Percentiles rank a stretch among this genome's conserved stretches.
phyloP scores from a whole-genome alignment of 2,888 invertebrate genomes.

The Dicyrtoma fusca region DNA sequence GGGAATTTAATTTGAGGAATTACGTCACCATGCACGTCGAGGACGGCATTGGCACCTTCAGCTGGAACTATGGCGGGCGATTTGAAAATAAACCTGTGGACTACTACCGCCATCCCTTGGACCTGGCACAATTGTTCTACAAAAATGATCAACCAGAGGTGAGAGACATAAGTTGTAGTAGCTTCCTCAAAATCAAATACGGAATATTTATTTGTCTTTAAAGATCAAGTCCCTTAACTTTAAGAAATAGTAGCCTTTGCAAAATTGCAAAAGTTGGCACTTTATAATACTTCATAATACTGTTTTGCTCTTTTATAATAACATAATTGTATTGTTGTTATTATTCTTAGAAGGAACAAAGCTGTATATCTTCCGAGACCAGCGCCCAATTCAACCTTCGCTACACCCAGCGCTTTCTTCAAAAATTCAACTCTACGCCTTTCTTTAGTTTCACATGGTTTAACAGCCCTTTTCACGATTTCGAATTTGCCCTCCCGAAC shows the following conservation, averaged over 20 bases:
- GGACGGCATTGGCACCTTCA: conserved; percentile 74
- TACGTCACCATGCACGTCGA: conserved; percentile 81
- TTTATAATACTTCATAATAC: no score
- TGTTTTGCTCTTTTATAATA: no score
- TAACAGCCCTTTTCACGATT: conserved; percentile 75
- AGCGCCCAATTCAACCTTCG: conserved; percentile 68
- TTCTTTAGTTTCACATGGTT: conserved; percentile 80
- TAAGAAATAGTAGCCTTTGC: no score
- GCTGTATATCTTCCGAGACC: conserved; percentile 31
- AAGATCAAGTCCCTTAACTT: no score
- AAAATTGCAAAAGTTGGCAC: no score
- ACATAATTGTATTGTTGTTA: no score
- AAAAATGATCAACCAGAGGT: background rate
- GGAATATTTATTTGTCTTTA: no score
- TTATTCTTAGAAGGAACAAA: conserved; percentile 7
- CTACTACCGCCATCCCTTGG: conserved; percentile 75
- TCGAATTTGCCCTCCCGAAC: conserved; percentile 68
- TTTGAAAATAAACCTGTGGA: conserved; percentile 76
- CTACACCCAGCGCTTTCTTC: conserved; percentile 70
- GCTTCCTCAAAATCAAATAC: no score
- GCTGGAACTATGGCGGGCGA: conserved; percentile 68
- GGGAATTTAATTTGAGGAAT: conserved; percentile 69
- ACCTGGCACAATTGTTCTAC: conserved; percentile 62
- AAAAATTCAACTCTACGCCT: conserved; percentile 63
- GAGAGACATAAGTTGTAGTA: no score